Conservation (phyloP, 2,888 invertebrate species). For the Saturnia japonica region DNA sequence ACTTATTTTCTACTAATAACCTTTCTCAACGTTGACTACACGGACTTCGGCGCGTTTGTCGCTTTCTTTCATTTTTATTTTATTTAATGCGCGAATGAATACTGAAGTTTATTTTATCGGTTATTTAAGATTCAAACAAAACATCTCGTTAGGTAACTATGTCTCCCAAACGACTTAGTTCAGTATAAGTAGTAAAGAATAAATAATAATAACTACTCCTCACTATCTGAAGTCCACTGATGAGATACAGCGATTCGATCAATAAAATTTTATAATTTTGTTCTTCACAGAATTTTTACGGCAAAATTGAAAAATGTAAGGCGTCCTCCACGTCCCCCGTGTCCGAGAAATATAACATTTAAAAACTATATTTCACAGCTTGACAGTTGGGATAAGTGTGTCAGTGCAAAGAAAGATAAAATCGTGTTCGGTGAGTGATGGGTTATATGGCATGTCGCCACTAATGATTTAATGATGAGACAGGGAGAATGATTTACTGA, state of each 20-base stretch:
- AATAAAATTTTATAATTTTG: not conserved
- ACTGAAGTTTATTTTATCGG: too few species aligned
- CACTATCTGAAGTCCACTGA: too few species aligned
- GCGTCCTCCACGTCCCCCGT: not conserved
- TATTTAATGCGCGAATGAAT: too few species aligned
- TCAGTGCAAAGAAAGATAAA: not conserved
- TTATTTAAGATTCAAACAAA: too few species aligned
- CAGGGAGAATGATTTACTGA: not conserved
- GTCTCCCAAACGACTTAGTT: too few species aligned
- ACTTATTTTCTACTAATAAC: not conserved
- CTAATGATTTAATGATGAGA: not conserved
- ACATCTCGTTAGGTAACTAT: too few species aligned
- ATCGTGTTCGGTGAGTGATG: not conserved
- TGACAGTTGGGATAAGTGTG: not conserved
- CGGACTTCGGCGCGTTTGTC: not conserved
- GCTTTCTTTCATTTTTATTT: not conserved
- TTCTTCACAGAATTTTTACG: not conserved
- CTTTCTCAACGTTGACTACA: not conserved
- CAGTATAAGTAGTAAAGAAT: too few species aligned
- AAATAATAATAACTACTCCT: too few species aligned
- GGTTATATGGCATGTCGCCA: slow-evolving; percentile 5
- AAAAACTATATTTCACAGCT: not conserved
- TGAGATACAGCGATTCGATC: too few species aligned
- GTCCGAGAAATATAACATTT: not conserved
- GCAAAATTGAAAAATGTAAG: not conserved